Percentiles rank a stretch among this genome's conserved stretches.
phyloP scores from a whole-genome alignment of 2,797 vertebrate genomes.

The Myotis myotis region DNA sequence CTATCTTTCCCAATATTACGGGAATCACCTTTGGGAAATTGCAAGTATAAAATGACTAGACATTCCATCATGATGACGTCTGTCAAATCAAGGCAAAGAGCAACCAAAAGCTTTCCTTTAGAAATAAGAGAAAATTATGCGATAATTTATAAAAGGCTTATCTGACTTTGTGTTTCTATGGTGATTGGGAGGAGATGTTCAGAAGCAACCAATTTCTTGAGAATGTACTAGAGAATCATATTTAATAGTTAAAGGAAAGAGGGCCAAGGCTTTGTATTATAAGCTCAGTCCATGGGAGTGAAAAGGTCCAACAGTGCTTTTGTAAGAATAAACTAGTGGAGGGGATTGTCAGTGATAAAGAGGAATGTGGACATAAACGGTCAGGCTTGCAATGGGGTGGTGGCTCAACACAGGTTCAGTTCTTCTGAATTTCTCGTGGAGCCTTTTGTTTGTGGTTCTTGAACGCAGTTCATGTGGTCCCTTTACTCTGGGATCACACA shows the following conservation, averaged over 20 bases:
- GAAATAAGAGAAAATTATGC: conserved; percentile 10
- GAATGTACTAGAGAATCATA: not conserved
- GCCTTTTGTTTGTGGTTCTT: not conserved
- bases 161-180: conserved; percentile 39
- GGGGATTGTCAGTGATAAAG: not conserved
- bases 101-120: conserved; percentile 1
- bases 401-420: not conserved
- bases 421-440: not conserved
- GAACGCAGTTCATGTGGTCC: too few relatives aligned
- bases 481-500: not conserved
- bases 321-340: not conserved
- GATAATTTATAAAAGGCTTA: not conserved
- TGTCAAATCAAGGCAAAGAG: conserved; percentile 32
- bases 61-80: not conserved
- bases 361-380: not conserved
- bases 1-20: not conserved
- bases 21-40: not conserved
- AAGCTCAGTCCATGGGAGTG: not conserved
- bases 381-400: not conserved
- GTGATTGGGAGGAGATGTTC: not conserved
- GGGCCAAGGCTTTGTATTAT: not conserved
- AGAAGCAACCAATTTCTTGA: not conserved
- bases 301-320: not conserved
- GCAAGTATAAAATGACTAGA: not conserved
- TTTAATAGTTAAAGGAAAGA: not conserved